Base-by-base conservation (phyloP, 2,888 invertebrate genomes). In the Scaeva pyrastri region DNA sequence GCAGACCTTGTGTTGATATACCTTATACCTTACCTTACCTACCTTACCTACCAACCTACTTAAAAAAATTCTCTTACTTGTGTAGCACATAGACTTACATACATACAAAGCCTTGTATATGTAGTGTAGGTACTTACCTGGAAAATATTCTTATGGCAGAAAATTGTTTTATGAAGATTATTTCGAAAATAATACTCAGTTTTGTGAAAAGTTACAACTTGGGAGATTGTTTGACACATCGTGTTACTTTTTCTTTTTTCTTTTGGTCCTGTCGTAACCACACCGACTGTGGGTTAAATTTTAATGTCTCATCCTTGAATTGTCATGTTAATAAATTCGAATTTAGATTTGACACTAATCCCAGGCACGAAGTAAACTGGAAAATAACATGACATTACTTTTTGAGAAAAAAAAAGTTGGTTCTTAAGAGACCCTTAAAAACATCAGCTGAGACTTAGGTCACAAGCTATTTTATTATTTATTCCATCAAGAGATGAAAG, bases 281-380 rank as follows among this genome's bases (percentile, higher is more conserved):
- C 36, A 43, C n/a, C n/a, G 5, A 21, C 7, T 58, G 56, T 43
- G 81, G 72, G 72, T 81, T 76, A 70, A 73, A 76, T 62, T 77
- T 70, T 68, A 58, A 70, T 26, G 70, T 36, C 58, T 55, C 36
- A 77, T 45, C 86, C 86, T 86, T 86, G 86, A 86, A 82, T 86
- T 82, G 86, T 74, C 86, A 82, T 81, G 86, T 86, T 74, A 77
- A 78, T 86, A 77, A 77, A 82, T 81, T 86, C 81, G 52, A 43
- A 85, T 75, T 68, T 55, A 23, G 36, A 68, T 71, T 68, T 58
- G 76, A 82, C 81, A 82, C 64, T 81, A 71, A 86, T 82, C 77
- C 70, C 77, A 70, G 50, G 58, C 62, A 86, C 52, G 52, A 77
- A 72, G 64, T 70, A 43, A 66, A 76, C 60, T 50, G 60, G 72